Evolutionary conservation across 1,140 invertebrate genomes (phyloP).

Genomic region (Pseudomyrmex concolor): DNA sequence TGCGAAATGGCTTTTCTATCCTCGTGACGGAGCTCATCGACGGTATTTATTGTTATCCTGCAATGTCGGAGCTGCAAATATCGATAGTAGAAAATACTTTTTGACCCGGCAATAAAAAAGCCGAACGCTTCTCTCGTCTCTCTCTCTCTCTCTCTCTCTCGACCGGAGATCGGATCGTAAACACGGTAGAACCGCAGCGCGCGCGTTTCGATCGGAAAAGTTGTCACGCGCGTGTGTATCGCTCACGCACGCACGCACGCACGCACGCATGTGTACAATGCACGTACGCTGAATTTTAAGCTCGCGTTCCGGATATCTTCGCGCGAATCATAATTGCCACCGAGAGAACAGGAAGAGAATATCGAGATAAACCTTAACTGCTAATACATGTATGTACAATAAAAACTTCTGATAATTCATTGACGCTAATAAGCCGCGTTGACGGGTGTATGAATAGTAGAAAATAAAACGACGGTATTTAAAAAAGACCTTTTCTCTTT

Average conservation of each 20-base stretch:
- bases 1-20: conserved; percentile 50
- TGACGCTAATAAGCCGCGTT: conserved; percentile 10
- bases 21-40: conserved; percentile 38
- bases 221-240: background rate
- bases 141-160: background rate
- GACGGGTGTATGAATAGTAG: background rate
- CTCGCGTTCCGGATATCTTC: conserved; percentile 5
- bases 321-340: conserved; percentile 15
- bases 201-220: conserved; percentile 7
- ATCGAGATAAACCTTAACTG: conserved; percentile 21
- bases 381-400: background rate
- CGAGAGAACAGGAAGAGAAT: conserved; percentile 4
- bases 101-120: conserved; percentile 53
- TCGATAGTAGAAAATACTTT: conserved; percentile 61
- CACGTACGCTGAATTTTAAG: conserved; percentile 5
- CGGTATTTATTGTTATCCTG: conserved; percentile 42
- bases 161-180: conserved; percentile 36
- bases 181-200: conserved; percentile 23
- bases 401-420: background rate
- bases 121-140: conserved; percentile 18
- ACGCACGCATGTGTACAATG: background rate
- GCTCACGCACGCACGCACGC: background rate
- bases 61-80: conserved; percentile 53
- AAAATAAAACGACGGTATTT: background rate
- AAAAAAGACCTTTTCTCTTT: too few species aligned